Evolutionary conservation across 2,888 invertebrate genomes (phyloP), one percentile per base, ranked within the genome.

Genomic region (Tetanocera ferruginea): DNA sequence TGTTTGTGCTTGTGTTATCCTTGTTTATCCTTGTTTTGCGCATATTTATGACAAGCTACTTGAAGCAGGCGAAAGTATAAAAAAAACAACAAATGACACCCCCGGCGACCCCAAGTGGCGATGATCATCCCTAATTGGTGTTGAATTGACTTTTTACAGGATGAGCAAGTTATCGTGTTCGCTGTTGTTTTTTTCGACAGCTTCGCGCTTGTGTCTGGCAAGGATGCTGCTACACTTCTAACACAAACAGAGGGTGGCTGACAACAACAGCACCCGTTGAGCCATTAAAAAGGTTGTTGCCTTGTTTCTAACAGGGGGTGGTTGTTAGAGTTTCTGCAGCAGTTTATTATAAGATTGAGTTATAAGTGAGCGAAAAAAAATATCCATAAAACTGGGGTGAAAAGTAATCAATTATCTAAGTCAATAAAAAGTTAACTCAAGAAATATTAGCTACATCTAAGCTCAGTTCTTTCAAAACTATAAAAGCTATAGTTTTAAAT

Each of bases 121-220:
- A 85, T 88, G 85, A 88, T 89, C 89, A 88, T 86, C 87, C 88
- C 89, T 89, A 89, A 89, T 89, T 89, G 89, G 87, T 88, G 89
- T 89, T 88, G 89, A 89, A 89, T 89, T 87, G 85, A 88, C 86
- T 88, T 87, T 84, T 81, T 84, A 77, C 76, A 76, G 52, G 73
- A 52, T 70, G 73, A 75, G 69, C 66, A 25, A 57, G 55, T 31
- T 60, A 57, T 72, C 72, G 37, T 55, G 23, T 1, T 17, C 25
- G 51, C 43, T 51, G 19, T 57, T 64, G n/a, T 34, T 23, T 34
- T 14, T 34, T 57, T 25, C 57, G 55, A n/a, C 72, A 37, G 25
- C 28, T 70, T 14, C 23, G 84, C 82, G 23, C 57, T 14, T 52
- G 28, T 5, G 60, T n/a, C 14, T 31, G 14, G 55, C 23, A 11